phyloP scores from a whole-genome alignment of 2,113 vertebrate species.

The Sander vitreus region DNA sequence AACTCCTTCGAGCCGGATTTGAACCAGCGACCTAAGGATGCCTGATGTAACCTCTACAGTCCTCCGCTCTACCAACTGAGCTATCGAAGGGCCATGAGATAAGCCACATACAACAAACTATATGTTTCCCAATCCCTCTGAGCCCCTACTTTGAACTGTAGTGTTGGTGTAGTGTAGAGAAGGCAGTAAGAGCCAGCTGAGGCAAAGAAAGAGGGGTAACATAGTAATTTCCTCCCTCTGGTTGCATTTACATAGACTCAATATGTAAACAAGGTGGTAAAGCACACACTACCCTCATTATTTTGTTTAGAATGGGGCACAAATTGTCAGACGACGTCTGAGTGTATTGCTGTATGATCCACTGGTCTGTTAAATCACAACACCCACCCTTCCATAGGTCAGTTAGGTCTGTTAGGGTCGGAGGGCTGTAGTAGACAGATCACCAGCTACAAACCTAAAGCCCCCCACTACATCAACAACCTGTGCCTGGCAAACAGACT shows the following conservation, averaged over 20 bases:
- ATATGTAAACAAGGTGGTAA: background rate
- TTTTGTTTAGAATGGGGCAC: background rate
- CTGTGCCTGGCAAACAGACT: no score
- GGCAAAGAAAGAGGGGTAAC: background rate
- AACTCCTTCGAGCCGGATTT: background rate
- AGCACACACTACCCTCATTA: background rate
- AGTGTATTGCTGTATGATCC: no score
- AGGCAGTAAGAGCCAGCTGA: background rate
- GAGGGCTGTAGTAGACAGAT: no score
- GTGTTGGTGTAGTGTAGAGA: background rate
- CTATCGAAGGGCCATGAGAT: no score
- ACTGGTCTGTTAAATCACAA: no score
- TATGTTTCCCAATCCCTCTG: background rate
- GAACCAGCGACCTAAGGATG: conserved; percentile 7
- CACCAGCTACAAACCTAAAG: no score
- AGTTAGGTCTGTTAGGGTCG: no score
- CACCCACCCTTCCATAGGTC: no score
- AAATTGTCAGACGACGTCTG: no score
- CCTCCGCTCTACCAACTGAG: conserved; percentile 78
- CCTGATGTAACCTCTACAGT: conserved; percentile 78
- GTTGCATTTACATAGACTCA: background rate
- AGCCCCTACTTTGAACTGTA: background rate
- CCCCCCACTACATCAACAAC: no score
- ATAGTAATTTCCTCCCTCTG: background rate
- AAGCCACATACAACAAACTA: no score